Evolutionary conservation across 2,113 vertebrate species (phyloP).

Genomic region (Mobula birostris): DNA sequence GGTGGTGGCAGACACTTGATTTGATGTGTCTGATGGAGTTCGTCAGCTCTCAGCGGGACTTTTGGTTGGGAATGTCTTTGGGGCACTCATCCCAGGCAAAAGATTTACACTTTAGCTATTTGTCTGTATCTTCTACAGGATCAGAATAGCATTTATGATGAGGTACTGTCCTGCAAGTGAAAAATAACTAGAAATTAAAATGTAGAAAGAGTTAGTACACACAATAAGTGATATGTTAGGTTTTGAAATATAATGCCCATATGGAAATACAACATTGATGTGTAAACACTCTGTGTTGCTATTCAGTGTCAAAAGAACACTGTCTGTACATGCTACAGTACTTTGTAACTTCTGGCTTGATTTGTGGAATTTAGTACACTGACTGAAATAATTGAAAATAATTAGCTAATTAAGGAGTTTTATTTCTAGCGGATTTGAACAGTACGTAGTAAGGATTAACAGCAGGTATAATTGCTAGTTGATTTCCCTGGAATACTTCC

Average conservation of each 20-base stretch:
- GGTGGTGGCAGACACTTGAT: conserved; percentile 29
- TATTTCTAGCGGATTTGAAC: not conserved
- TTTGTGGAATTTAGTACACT: not conserved
- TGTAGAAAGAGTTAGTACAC: not conserved
- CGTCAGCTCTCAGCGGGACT: conserved; percentile 22
- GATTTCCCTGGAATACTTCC: not conserved
- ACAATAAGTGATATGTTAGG: not conserved
- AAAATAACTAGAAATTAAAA: not conserved
- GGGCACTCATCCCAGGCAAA: conserved; percentile 7
- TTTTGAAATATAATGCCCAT: not conserved
- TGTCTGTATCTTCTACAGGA: conserved; percentile 4
- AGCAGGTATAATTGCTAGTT: not conserved
- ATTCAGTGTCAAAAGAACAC: not conserved
- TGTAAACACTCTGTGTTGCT: not conserved
- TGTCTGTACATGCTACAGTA: not conserved
- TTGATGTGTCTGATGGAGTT: conserved; percentile 20
- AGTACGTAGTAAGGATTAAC: not conserved
- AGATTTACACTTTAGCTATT: not conserved
- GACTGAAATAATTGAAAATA: not conserved
- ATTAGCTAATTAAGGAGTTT: not conserved
- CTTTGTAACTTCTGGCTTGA: not conserved
- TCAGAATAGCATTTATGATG: not conserved
- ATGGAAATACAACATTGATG: not conserved
- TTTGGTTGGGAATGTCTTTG: conserved; percentile 14
- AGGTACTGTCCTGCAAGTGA: not conserved